A percentile compares a stretch with the other conserved stretches of the same genome.
Conservation (phyloP, 2,113 vertebrate genomes). For the Bucco capensis region DNA sequence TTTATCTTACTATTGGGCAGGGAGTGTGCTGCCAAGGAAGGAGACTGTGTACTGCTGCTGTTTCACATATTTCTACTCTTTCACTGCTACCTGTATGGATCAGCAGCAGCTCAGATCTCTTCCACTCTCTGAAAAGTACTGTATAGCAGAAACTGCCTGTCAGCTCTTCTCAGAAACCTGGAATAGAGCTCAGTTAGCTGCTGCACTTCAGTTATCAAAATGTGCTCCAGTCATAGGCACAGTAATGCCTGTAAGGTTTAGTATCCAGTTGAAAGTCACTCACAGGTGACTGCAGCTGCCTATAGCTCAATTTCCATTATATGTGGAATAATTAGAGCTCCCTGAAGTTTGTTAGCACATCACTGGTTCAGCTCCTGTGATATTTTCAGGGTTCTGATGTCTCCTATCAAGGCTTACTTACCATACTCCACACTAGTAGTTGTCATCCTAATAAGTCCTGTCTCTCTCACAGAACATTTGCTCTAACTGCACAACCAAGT, state of each 20-base stretch:
- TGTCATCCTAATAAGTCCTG: neutral
- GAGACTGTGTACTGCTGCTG: neutral
- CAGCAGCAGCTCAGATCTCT: neutral
- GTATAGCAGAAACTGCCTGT: neutral
- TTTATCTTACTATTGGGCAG: neutral
- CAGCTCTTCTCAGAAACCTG: neutral
- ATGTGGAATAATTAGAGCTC: neutral
- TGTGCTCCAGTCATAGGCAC: neutral
- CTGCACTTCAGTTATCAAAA: neutral
- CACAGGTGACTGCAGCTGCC: neutral
- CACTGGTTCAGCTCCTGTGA: neutral
- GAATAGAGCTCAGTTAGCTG: neutral
- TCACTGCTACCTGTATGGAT: neutral
- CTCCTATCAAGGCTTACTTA: neutral
- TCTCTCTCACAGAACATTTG: neutral
- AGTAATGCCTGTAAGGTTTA: neutral
- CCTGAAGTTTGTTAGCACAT: neutral
- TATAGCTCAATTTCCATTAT: neutral
- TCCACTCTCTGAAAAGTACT: neutral
- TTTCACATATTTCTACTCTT: neutral
- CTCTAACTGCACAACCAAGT: neutral
- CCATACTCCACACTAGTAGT: neutral
- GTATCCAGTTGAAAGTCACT: neutral
- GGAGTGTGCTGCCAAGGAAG: fast-evolving
- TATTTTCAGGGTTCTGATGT: neutral